These are phyloP conservation scores for Pycnonotus jocosus DNA, from an alignment of 2,113 vertebrate genomes.

Conservation along the genomic window DNA sequence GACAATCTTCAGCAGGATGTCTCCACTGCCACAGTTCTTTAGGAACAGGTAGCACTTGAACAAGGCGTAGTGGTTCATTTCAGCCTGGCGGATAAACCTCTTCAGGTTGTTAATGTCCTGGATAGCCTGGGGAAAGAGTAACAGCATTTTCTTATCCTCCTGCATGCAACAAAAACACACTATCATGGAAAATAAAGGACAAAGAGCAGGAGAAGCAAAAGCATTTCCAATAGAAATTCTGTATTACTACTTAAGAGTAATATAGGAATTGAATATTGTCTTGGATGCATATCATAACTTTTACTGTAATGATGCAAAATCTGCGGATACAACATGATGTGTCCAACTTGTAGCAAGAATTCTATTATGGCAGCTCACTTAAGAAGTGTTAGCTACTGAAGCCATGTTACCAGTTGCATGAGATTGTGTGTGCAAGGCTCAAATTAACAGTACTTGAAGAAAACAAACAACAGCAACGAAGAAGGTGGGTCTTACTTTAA, in stretches of 20 bases:
- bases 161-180: neutral
- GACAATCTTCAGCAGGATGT: conserved; percentile 89
- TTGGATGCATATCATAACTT: neutral
- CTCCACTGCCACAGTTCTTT: conserved; percentile 90
- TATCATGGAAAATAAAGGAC: neutral
- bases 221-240: neutral
- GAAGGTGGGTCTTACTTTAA: neutral
- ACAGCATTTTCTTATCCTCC: neutral
- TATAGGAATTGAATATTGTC: neutral
- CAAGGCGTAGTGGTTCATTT: conserved; percentile 94
- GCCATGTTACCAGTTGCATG: neutral
- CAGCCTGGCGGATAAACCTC: conserved; percentile 92
- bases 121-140: conserved; percentile 81
- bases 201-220: neutral
- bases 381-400: neutral
- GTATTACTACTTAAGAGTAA: neutral
- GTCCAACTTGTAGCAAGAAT: neutral
- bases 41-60: conserved; percentile 94
- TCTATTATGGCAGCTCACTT: neutral
- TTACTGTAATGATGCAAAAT: neutral
- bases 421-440: neutral
- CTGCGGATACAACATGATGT: neutral
- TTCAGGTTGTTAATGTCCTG: conserved; percentile 98
- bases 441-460: neutral
- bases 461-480: neutral